phyloP scores from a whole-genome alignment of 2,113 vertebrate genomes.

The Chaetorhynchus papuensis region DNA sequence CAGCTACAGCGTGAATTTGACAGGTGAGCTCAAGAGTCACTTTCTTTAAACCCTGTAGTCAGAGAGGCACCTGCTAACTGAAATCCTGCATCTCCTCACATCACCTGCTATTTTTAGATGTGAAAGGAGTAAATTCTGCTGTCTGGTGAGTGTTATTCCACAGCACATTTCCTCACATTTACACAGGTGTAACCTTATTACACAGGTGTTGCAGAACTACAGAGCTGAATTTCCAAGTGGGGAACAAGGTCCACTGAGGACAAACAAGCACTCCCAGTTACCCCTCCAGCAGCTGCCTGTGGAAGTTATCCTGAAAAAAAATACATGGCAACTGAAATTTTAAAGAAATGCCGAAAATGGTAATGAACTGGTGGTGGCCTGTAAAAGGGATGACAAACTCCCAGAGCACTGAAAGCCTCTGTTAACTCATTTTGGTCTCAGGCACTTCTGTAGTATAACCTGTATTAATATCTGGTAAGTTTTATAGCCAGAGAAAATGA shows the following conservation, averaged over 20 bases:
- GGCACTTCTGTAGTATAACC: not conserved
- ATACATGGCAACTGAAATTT: not conserved
- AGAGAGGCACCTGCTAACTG: not conserved
- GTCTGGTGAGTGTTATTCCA: not conserved
- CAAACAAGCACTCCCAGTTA: not conserved
- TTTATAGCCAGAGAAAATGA: not conserved
- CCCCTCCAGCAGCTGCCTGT: not conserved
- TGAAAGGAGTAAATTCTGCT: constrained; percentile 13
- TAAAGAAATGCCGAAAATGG: not conserved
- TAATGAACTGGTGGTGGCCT: not conserved
- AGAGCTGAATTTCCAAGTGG: not conserved
- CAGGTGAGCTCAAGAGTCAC: not conserved
- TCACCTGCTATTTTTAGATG: constrained; percentile 19
- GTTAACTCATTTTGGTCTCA: not conserved
- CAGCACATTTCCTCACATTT: constrained; percentile 11
- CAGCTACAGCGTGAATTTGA: not conserved
- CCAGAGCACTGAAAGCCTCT: not conserved
- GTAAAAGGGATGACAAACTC: not conserved
- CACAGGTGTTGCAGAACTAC: not conserved
- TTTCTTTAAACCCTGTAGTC: not conserved
- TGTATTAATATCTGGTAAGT: not conserved
- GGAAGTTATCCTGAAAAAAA: not conserved
- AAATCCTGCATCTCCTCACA: not conserved
- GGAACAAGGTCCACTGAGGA: not conserved
- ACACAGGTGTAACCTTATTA: constrained; percentile 43